Base-by-base conservation (phyloP, 2,888 invertebrate genomes). In the Nysson spinosus region DNA sequence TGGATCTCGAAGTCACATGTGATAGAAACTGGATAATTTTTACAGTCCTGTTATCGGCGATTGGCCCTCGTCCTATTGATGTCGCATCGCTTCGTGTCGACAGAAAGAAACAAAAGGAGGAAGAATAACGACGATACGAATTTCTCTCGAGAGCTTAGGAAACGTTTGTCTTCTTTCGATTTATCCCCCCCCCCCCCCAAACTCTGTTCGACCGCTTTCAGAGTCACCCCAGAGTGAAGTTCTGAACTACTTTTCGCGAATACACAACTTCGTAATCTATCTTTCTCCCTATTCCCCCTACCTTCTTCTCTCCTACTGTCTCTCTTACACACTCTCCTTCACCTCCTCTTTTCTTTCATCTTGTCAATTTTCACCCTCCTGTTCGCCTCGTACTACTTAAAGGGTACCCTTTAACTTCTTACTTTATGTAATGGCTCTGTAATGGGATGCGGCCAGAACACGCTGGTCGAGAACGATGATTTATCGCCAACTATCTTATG, bases 21-120 rank as follows among this genome's bases (percentile, higher is more conserved):
- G 16, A 19, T 19, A 32, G 3, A 11, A 28, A 30, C 26, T 30
- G 35, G 42, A 50, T 24, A 30, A 55, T 57, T 44, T 43, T 58
- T 28, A 17, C 32, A 49, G 34, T 47, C 40, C 43, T 20, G 9
- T 58, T 47, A 49, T 46, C 63, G 34, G 11, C 26, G 30, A 34
- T 35, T 26, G 67, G 62, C 67, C 54, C 69, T 63, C 54, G 69
- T 69, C 63, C 69, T 54, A 52, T 54, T 46, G 50, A 56, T 4
- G 44, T 50, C 55, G 58, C 56, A 46, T 61, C 65, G 67, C 49
- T 40, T 63, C 66, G 55, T 55, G 56, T 51, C 50, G 43, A 34
- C 44, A 43, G 17, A 49, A 61, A 34, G 34, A 17, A 52, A 55
- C 14, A 39, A 20, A 63, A 28, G 35, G 28, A 46, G 20, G 26